Evolutionary conservation across 2,113 vertebrate genomes (phyloP).

Genomic region (Protobothrops mucrosquamatus): DNA sequence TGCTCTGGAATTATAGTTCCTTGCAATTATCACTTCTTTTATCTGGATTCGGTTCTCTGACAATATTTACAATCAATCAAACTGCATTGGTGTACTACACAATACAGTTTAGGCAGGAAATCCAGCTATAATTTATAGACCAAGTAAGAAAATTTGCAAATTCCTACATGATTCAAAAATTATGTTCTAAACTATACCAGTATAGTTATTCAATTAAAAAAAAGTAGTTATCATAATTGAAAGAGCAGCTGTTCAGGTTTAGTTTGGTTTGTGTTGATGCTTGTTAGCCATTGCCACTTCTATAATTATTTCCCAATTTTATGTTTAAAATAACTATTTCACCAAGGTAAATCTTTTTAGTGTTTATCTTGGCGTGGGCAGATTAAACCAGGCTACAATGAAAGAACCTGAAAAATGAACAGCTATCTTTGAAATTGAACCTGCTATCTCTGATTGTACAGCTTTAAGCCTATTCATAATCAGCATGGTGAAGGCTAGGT

Average conservation of each 20-base stretch:
- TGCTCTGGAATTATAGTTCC: not conserved
- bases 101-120: not conserved
- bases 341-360: not conserved
- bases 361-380: not conserved
- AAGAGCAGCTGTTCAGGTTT: not conserved
- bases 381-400: not conserved
- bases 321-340: not conserved
- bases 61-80: not conserved
- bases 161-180: not conserved
- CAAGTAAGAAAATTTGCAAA: not conserved
- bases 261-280: not conserved
- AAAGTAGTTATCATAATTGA: not conserved
- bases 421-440: not conserved
- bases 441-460: conserved; percentile 21
- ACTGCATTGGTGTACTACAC: not conserved
- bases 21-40: not conserved
- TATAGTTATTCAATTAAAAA: not conserved
- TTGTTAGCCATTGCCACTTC: conserved; percentile 1
- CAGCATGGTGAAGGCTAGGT: conserved; percentile 7
- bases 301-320: not conserved
- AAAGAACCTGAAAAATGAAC: not conserved
- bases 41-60: not conserved
- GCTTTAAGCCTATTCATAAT: not conserved
- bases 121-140: not conserved
- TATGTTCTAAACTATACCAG: not conserved